phyloP scores from a whole-genome alignment of 2,797 vertebrate genomes.

The Hozukius guyotensis region DNA sequence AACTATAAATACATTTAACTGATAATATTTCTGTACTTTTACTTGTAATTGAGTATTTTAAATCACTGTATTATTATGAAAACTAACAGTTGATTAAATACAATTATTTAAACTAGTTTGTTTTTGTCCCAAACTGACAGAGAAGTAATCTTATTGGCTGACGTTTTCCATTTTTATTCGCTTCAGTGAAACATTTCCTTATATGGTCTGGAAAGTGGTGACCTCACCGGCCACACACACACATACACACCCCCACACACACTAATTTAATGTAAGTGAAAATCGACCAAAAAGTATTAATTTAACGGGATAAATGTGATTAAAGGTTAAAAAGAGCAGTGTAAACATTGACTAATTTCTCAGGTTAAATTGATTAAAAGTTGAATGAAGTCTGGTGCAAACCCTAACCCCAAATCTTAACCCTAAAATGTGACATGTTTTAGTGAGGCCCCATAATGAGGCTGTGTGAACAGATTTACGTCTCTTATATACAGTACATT shows the following conservation, averaged over 20 bases:
- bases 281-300: too few relatives aligned
- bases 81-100: neutral
- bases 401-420: neutral
- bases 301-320: neutral
- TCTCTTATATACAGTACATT: neutral
- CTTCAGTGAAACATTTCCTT: slow-evolving; percentile 15
- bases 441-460: neutral
- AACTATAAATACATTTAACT: neutral
- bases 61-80: neutral
- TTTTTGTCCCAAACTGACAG: neutral
- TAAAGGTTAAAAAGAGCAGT: neutral
- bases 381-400: neutral
- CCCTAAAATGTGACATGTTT: neutral
- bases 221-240: slow-evolving; percentile 2
- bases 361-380: neutral
- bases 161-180: neutral
- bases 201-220: slow-evolving; percentile 23
- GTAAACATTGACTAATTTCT: neutral
- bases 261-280: too few relatives aligned
- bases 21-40: neutral
- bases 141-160: neutral
- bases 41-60: neutral
- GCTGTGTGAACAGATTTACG: neutral
- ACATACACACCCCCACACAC: neutral
- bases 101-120: neutral